Evolutionary conservation across 2,113 vertebrate species (phyloP).

Genomic region (Prunella fulvescens): DNA sequence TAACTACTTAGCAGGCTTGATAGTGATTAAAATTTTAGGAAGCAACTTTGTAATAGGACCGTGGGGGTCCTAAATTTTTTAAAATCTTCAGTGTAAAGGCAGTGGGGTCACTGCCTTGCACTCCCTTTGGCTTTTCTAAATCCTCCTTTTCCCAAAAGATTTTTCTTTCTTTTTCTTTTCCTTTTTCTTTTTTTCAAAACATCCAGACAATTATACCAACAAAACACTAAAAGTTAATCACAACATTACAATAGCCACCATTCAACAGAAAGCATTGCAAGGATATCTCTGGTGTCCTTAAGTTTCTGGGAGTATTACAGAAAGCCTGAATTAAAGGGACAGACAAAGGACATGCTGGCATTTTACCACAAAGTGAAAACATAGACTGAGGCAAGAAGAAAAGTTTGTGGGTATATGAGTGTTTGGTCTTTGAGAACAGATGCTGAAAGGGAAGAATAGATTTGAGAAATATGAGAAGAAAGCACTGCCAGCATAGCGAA

Average conservation of each 20-base stretch:
- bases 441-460: not conserved
- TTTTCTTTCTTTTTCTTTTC: not conserved
- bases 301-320: not conserved
- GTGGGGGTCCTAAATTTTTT: not conserved
- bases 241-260: not conserved
- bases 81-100: not conserved
- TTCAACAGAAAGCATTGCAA: not conserved
- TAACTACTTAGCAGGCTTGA: slow-evolving; percentile 15
- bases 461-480: not conserved
- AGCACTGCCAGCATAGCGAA: not conserved
- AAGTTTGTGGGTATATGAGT: not conserved
- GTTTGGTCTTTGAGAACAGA: not conserved
- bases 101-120: not conserved
- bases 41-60: slow-evolving; percentile 1
- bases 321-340: not conserved
- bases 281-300: not conserved
- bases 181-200: not conserved
- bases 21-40: slow-evolving; percentile 44
- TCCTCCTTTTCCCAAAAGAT: not conserved
- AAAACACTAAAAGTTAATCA: not conserved
- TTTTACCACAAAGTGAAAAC: slow-evolving; percentile 14
- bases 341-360: not conserved
- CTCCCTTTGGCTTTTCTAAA: not conserved
- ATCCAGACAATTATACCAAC: not conserved
- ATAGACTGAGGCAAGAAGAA: not conserved